Evolutionary conservation across 37 sponge, comb jelly and placozoan species (phyloP).

Genomic region (Agelas oroides): DNA sequence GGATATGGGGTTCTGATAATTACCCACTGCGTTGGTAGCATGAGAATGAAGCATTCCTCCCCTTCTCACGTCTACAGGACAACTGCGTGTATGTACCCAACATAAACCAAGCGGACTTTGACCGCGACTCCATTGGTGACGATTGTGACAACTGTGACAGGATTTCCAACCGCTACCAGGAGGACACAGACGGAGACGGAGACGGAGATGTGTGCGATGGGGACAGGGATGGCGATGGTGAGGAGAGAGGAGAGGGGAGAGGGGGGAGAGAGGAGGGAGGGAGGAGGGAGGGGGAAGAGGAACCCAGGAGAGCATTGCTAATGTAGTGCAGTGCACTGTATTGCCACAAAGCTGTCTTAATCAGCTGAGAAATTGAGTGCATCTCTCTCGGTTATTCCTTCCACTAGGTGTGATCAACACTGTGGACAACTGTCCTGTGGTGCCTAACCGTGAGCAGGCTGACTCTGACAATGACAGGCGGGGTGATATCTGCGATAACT

Average conservation of each 20-base stretch:
- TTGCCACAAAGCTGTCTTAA: no score
- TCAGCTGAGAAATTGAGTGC: no score
- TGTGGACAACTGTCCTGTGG: constrained; percentile 76
- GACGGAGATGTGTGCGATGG: constrained; percentile 87
- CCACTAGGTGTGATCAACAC: constrained; percentile 47
- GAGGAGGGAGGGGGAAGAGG: no score
- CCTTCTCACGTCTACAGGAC: constrained; percentile 39
- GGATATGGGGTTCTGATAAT: no score
- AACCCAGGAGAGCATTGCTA: no score
- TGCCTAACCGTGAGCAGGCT: constrained; percentile 48
- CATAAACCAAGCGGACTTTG: constrained; percentile 65
- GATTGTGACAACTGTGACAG: constrained; percentile 86
- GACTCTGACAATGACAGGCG: constrained; percentile 82
- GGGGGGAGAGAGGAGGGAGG: no score
- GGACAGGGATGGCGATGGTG: constrained; percentile 85
- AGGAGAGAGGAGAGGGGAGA: neutral
- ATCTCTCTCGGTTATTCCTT: no score
- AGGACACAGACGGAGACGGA: constrained; percentile 76
- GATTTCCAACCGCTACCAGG: constrained; percentile 65
- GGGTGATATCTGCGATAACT: constrained; percentile 93
- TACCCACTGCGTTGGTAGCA: no score
- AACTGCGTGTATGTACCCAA: constrained; percentile 70
- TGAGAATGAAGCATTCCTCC: no score
- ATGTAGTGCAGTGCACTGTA: no score
- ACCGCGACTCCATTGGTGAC: constrained; percentile 84